Evolutionary conservation across 2,888 invertebrate genomes (phyloP).

Genomic region (Mesochorus sp.): DNA sequence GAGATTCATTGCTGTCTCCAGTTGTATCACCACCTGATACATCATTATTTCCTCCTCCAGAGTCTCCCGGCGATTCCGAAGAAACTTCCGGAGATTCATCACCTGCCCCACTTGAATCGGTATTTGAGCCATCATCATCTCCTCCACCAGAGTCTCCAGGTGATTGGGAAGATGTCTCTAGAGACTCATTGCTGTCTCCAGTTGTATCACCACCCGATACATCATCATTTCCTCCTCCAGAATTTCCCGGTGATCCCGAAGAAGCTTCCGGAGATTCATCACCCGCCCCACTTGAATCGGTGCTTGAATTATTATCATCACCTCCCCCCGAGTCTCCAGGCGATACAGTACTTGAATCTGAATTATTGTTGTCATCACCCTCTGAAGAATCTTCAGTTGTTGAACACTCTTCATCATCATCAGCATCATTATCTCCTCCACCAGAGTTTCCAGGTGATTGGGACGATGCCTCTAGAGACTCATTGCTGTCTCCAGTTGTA

Average conservation of each 20-base stretch:
- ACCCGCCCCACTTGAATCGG: neutral
- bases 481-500: neutral
- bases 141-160: no score
- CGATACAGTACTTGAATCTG: neutral
- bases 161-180: no score
- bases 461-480: no score
- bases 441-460: no score
- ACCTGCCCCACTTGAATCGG: no score
- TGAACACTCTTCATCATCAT: neutral
- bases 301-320: neutral
- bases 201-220: neutral
- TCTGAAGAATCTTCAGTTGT: neutral
- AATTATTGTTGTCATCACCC: neutral
- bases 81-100: no score
- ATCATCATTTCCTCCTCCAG: neutral
- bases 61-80: no score
- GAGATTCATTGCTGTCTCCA: neutral
- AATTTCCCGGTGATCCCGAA: no score
- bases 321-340: neutral
- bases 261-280: neutral
- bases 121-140: neutral
- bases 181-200: slow-evolving; percentile 20
- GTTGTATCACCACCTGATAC: neutral
- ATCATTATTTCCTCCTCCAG: no score
- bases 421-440: neutral